These are phyloP conservation scores for Aphis gossypii DNA, from an alignment of 1,140 invertebrate species.

Conservation along the genomic window DNA sequence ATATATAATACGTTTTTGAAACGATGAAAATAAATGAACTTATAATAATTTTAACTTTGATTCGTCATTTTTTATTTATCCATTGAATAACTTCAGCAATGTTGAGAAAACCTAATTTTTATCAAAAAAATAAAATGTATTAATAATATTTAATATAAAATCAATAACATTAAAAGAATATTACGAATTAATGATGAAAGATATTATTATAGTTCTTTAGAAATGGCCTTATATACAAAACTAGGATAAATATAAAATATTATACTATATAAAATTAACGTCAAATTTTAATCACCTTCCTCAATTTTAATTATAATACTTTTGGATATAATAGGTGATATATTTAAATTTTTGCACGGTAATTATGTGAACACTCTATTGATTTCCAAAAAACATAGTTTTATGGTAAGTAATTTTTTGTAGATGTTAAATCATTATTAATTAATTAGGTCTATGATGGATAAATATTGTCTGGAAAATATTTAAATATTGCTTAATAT, in stretches of 20 bases:
- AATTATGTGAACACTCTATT: no score
- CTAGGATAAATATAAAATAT: no score
- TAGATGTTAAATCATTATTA: no score
- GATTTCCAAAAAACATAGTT: no score
- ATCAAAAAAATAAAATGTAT: not conserved
- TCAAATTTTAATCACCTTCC: not conserved
- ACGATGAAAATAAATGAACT: not conserved
- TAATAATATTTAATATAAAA: not conserved
- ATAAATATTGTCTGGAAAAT: no score
- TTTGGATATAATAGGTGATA: no score
- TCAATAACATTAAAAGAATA: not conserved
- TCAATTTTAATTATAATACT: not conserved
- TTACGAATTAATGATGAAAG: not conserved
- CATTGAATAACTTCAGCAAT: not conserved
- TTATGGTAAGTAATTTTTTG: no score
- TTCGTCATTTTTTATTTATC: no score
- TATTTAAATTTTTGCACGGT: no score
- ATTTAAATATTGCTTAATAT: no score
- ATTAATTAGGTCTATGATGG: no score
- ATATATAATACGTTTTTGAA: not conserved
- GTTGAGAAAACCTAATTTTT: not conserved
- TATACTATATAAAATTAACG: not conserved
- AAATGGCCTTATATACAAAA: not conserved
- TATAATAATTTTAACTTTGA: no score
- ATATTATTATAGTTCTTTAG: not conserved